Evolutionary conservation across 2,888 invertebrate species (phyloP).

Genomic region (Hirtodrosophila alboralis): DNA sequence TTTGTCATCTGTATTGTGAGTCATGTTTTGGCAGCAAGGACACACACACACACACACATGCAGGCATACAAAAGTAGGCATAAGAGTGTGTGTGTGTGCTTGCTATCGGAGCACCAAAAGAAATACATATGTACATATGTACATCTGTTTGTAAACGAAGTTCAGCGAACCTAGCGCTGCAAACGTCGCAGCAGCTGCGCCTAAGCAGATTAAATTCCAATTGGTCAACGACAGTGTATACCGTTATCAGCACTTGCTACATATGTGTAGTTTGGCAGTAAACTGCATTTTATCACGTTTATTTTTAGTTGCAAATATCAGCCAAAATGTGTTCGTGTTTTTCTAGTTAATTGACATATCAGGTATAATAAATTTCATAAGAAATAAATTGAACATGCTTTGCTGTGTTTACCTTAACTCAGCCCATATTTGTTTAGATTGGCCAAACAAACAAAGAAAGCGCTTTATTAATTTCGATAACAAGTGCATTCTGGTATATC

Average conservation of each 20-base stretch:
- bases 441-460: slow-evolving; percentile 47
- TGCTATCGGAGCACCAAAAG: slow-evolving; percentile 40
- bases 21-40: slow-evolving; percentile 43
- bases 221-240: slow-evolving; percentile 47
- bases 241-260: slow-evolving; percentile 32
- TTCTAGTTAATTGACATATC: slow-evolving; percentile 14
- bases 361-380: slow-evolving; percentile 6
- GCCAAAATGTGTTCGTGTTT: slow-evolving; percentile 34
- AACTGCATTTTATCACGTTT: slow-evolving; percentile 77
- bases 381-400: background rate
- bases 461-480: slow-evolving; percentile 52
- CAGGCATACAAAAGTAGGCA: background rate
- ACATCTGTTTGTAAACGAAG: slow-evolving; percentile 31
- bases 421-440: slow-evolving; percentile 18
- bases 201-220: slow-evolving; percentile 60
- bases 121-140: slow-evolving; percentile 23
- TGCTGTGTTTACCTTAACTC: no score
- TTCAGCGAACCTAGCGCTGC: slow-evolving; percentile 65
- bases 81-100: slow-evolving; percentile 6
- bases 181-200: slow-evolving; percentile 15
- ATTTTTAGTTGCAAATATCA: slow-evolving; percentile 74
- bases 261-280: slow-evolving; percentile 41
- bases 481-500: slow-evolving; percentile 30
- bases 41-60: no score
- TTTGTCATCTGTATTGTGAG: slow-evolving; percentile 47